Evolutionary conservation across 2,888 invertebrate genomes (phyloP), one percentile per base, ranked within the genome.

Genomic region (Malthinus flaveolus): DNA sequence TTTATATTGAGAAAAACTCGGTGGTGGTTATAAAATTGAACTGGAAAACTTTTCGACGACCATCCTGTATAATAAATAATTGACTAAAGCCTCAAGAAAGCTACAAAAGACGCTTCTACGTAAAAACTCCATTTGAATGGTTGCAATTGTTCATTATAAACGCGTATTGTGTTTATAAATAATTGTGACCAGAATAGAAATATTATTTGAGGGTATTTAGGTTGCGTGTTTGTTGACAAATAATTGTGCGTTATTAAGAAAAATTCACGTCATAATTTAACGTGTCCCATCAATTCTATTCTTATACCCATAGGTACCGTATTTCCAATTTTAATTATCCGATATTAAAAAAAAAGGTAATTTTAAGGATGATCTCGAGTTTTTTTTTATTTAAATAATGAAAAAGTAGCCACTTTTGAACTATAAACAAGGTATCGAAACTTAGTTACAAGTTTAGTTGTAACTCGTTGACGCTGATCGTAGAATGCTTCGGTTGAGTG

Each of bases 401-500:
- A 15, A 42, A 15, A 42, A 42, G 39, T 23, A 42, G 15, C 39
- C 13, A 42, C 23, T 42, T n/a, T n/a, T 42, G 39, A 15, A 42
- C 39, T 15, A 42, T 42, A 42, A 42, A 42, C 39, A 42, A 42
- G 39, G 39, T 13, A 42, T 42, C 9, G 39, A n/a, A 42, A 42
- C 15, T 42, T 42, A 42, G 39, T 42, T 42, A 42, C 39, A 42
- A 42, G 39, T 42, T 42, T 42, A 42, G 39, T 42, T 42, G 39
- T 42, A 42, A 23, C 39, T 42, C 39, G 23, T 42, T 37, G 42
- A 49, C 34, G 34, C 48, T 37, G 49, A 49, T 55, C 48, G 44
- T 48, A 42, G 48, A 47, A 46, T 35, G 32, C 46, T 53, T 33
- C 45, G 55, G 32, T 42, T 34, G 48, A 34, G 42, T 49, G 48